A percentile compares a stretch with the other conserved stretches of the same genome.
Evolutionary conservation across 2,113 vertebrate genomes (phyloP).

Genomic region (Trogon surrucura): DNA sequence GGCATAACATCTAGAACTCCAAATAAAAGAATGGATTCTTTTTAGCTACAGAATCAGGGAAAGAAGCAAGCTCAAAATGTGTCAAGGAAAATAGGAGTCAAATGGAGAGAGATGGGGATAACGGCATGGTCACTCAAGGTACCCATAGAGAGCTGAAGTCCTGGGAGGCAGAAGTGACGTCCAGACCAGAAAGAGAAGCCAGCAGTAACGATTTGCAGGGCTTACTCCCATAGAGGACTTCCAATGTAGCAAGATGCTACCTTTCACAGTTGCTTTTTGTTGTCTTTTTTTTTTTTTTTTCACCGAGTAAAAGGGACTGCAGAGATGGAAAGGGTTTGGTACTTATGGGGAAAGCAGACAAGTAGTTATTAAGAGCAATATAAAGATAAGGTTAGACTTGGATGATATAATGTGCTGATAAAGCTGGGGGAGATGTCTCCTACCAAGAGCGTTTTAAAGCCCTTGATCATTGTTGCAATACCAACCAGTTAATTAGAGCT

Average conservation of each 20-base stretch:
- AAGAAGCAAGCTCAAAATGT: not conserved
- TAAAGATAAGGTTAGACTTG: conserved; percentile 5
- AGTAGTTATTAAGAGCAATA: not conserved
- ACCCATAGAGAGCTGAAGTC: rapidly evolving
- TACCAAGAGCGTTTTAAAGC: not conserved
- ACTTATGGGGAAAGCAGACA: not conserved
- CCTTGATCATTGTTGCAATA: conserved; percentile 26
- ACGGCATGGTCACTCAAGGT: not conserved
- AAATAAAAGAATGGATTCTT: not conserved
- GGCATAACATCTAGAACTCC: not conserved
- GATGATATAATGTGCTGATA: conserved; percentile 1
- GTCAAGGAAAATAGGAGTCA: not conserved
- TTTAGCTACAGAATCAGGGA: not conserved
- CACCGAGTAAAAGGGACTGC: not conserved
- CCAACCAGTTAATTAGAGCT: not conserved
- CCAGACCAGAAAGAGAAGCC: not conserved
- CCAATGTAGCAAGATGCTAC: not conserved
- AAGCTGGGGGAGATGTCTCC: not conserved
- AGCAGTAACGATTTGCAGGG: not conserved
- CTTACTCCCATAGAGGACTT: not conserved
- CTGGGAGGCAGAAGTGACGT: not conserved
- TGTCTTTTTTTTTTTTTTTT: not conserved
- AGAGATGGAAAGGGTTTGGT: not conserved
- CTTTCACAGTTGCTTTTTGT: not conserved
- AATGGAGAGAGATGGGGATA: not conserved